Evolutionary conservation across 2,888 invertebrate species (phyloP).

Genomic region (Sepioteuthis lessoniana): DNA sequence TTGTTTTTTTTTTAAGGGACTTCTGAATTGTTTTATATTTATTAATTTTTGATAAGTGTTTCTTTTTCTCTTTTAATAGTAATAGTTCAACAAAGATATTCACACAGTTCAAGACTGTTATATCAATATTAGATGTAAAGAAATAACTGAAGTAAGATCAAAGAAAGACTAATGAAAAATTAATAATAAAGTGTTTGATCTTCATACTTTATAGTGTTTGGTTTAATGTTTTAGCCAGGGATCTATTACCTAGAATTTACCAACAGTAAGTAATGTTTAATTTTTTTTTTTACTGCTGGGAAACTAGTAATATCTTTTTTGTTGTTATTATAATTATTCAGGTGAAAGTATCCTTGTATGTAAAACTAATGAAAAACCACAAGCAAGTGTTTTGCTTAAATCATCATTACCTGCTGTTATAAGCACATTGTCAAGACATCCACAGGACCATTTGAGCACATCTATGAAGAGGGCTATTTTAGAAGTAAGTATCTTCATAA

Average conservation of each 20-base stretch:
- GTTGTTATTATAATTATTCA: conserved; percentile 65
- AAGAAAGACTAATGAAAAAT: too few species aligned
- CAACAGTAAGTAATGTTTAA: neutral
- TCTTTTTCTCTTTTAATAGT: too few species aligned
- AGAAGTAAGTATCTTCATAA: conserved; percentile 73
- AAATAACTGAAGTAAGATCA: too few species aligned
- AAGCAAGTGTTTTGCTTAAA: conserved; percentile 83
- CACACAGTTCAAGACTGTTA: too few species aligned
- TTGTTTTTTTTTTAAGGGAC: too few species aligned
- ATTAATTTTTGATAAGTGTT: too few species aligned
- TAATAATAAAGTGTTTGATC: too few species aligned
- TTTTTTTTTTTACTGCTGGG: neutral
- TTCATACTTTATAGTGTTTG: neutral
- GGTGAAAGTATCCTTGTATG: conserved; percentile 95
- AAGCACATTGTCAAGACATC: conserved; percentile 84
- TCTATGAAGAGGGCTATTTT: conserved; percentile 78
- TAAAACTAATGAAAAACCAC: conserved; percentile 83
- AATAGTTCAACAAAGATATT: too few species aligned
- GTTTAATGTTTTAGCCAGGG: neutral
- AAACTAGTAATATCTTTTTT: neutral
- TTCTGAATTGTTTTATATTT: too few species aligned
- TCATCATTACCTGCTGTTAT: conserved; percentile 79
- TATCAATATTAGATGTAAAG: too few species aligned
- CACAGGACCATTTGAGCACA: conserved; percentile 73
- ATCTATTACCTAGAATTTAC: neutral